phyloP scores from a whole-genome alignment of 2,797 vertebrate species.

The Cossypha heuglini region DNA sequence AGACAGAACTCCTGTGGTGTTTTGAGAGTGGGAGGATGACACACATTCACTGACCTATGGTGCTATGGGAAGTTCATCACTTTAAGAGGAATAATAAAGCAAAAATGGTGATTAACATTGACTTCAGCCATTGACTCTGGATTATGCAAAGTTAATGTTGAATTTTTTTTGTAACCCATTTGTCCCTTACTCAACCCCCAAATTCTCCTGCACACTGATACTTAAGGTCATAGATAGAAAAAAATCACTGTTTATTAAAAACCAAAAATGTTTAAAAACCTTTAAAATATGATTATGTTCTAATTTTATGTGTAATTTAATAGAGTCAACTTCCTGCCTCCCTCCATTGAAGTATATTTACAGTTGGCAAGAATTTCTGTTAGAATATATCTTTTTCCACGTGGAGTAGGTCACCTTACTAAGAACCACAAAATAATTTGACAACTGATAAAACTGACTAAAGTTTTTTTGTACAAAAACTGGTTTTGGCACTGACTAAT shows the following conservation, averaged over 20 bases:
- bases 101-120: not conserved
- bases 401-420: not conserved
- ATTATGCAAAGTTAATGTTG: not conserved
- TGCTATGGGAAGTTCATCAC: not conserved
- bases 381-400: not conserved
- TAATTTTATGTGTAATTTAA: not conserved
- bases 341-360: not conserved
- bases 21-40: not conserved
- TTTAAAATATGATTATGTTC: not conserved
- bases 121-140: not conserved
- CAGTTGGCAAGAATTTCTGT: not conserved
- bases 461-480: not conserved
- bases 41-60: not conserved
- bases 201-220: not conserved
- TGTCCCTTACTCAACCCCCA: not conserved
- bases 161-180: not conserved
- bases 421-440: not conserved
- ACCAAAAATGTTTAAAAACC: not conserved
- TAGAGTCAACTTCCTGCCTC: fast-evolving
- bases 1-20: not conserved
- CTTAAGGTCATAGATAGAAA: not conserved
- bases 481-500: not conserved
- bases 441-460: not conserved
- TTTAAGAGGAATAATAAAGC: not conserved
- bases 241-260: not conserved